Evolutionary conservation across 2,797 vertebrate species (phyloP).

Genomic region (Dipus sagitta): DNA sequence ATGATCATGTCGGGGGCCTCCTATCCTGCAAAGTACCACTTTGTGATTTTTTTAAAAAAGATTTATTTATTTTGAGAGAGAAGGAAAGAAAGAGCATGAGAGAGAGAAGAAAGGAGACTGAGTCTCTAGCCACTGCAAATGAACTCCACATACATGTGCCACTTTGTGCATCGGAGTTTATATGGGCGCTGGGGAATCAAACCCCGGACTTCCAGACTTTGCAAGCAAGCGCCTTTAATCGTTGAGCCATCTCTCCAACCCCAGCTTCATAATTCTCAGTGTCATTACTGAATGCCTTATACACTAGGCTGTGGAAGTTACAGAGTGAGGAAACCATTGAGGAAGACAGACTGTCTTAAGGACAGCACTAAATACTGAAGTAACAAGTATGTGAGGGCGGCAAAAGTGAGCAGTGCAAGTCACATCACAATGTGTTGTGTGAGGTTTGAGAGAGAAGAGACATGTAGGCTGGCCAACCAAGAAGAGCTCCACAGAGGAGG

Average conservation of each 20-base stretch:
- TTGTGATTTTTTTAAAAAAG: too few relatives aligned
- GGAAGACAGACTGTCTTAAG: not conserved
- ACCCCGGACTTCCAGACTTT: too few relatives aligned
- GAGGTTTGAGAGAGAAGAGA: not conserved
- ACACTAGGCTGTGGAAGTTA: not conserved
- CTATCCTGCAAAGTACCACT: too few relatives aligned
- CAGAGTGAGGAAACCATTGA: not conserved
- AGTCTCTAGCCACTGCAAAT: too few relatives aligned
- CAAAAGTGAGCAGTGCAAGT: not conserved
- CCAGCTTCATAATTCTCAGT: slow-evolving; percentile 55
- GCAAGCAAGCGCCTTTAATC: too few relatives aligned
- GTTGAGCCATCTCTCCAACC: too few relatives aligned
- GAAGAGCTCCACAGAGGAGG: not conserved
- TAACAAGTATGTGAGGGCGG: not conserved
- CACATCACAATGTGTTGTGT: not conserved
- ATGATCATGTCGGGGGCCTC: too few relatives aligned
- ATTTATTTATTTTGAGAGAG: not conserved
- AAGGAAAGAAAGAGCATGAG: too few relatives aligned
- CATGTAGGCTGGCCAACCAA: not conserved
- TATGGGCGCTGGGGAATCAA: too few relatives aligned
- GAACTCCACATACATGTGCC: too few relatives aligned
- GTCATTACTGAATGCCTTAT: not conserved
- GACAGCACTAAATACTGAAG: not conserved
- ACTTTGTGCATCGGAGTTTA: too few relatives aligned
- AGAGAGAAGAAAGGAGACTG: too few relatives aligned